Evolutionary conservation across 1,140 invertebrate genomes (phyloP).

Genomic region (Piezodorus guildinii): DNA sequence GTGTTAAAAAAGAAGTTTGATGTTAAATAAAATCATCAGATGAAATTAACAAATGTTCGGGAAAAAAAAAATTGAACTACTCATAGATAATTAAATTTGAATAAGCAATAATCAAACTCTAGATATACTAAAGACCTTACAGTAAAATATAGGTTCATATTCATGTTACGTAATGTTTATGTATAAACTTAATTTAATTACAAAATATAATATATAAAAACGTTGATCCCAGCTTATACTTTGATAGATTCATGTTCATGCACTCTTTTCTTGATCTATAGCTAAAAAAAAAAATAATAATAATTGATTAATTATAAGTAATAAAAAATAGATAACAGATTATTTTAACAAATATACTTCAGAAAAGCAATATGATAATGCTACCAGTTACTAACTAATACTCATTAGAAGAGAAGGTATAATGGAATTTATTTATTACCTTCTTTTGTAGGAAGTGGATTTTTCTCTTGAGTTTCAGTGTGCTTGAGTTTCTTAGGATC

Average conservation of each 20-base stretch:
- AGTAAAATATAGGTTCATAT: not conserved
- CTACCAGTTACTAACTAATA: not conserved
- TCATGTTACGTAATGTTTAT: not conserved
- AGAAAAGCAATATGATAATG: not conserved
- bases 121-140: not conserved
- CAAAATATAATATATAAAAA: constrained; percentile 20
- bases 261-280: constrained; percentile 58
- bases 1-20: no score
- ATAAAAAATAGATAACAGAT: not conserved
- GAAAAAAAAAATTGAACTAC: not conserved
- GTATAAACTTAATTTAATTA: constrained; percentile 13
- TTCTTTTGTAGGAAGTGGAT: constrained; percentile 75
- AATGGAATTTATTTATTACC: constrained; percentile 36
- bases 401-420: not conserved
- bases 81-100: not conserved
- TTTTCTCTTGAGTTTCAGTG: constrained; percentile 81
- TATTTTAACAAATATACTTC: not conserved
- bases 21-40: not conserved
- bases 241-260: constrained; percentile 35
- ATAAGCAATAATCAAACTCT: not conserved
- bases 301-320: not conserved
- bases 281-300: constrained; percentile 31
- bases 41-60: not conserved
- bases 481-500: constrained; percentile 74
- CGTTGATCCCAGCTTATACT: constrained; percentile 13